Base-by-base conservation (phyloP, 2,113 vertebrate genomes). In the Pagrus major region DNA sequence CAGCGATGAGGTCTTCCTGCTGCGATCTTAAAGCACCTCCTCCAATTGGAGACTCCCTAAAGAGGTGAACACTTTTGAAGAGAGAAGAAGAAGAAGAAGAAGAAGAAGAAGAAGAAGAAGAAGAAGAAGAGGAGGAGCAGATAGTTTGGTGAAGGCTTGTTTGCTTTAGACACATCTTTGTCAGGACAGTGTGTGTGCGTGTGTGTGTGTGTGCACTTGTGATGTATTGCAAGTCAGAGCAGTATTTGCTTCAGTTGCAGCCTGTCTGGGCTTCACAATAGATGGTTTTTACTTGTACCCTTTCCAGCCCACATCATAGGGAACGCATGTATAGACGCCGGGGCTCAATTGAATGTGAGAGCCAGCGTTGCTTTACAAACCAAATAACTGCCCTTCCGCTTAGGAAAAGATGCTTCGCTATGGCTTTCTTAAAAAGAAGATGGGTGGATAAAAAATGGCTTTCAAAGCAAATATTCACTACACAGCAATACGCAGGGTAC, bases 201-300 rank as follows among this genome's bases (percentile, higher is more conserved):
- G 21, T 41, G 23, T 54, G 46, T 66, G 49, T 59, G 33, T 31
- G 31, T 60, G n/a, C 60, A 41, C 39, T 10, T 54, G 60, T 81
- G 61, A 89, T 88, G 61, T 78, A 83, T 88, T 81, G 65, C 65
- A 80, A 58, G 79, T 84, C 73, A 76, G 68, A 6, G 8, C 60
- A 27, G 61, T 83, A 76, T 88, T 75, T 89, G 88, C 88, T 88
- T 86, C 71, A 77, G 70, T 88, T 85, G 90, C 90, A 91, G 80
- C 74, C 70, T 91, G 89, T 92, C 83, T 81, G 73, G 68, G 63
- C 52, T 78, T 61, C 71, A 89, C 81, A 88, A 88, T 89, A 73
- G 75, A 86, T 84, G 80, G 70, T 86, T 86, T 77, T 64, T 75
- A 86, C 69, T 59, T 54, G 49, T n/a, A n/a, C 82, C 80, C 63